A percentile compares a stretch with the other conserved stretches of the same genome.
Conservation (phyloP, 1,140 invertebrate species). For the Heliconius himera region DNA sequence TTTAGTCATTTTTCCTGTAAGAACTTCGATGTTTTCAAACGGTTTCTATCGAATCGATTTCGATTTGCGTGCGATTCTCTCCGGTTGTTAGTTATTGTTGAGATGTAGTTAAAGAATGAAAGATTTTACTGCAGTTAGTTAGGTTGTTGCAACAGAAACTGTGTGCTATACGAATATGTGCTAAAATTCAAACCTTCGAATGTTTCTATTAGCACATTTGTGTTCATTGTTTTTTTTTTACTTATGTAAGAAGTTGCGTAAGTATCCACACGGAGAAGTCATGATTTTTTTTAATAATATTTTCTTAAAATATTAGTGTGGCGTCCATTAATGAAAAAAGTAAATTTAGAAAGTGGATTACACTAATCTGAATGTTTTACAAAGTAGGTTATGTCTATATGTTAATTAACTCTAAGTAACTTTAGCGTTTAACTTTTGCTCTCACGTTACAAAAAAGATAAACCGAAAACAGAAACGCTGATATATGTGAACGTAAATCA, state of each 20-base stretch:
- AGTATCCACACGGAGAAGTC: background rate
- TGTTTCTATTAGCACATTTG: conserved; percentile 42
- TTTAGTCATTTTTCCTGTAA: conserved; percentile 20
- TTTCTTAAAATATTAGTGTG: conserved; percentile 36
- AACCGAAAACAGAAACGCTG: background rate
- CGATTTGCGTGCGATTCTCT: conserved; percentile 17
- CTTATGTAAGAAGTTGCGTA: conserved; percentile 36
- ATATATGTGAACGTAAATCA: background rate
- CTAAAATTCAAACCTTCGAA: conserved; percentile 38
- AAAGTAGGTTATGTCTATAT: conserved; percentile 45
- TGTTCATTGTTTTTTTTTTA: conserved; percentile 44
- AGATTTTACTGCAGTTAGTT: background rate
- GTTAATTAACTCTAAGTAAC: conserved; percentile 40
- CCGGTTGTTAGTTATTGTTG: background rate
- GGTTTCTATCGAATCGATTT: conserved; percentile 17
- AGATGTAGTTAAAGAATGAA: background rate
- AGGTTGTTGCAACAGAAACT: conserved; percentile 36
- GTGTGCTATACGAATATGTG: conserved; percentile 26
- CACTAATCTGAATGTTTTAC: conserved; percentile 48
- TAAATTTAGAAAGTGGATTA: conserved; percentile 52
- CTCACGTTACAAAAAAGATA: conserved; percentile 32
- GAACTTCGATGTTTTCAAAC: conserved; percentile 7
- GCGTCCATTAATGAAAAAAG: conserved; percentile 40
- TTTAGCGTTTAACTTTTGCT: conserved; percentile 25
- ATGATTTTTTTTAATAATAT: background rate